phyloP scores from a whole-genome alignment of 2,888 invertebrate species.

The Odiellus spinosus region DNA sequence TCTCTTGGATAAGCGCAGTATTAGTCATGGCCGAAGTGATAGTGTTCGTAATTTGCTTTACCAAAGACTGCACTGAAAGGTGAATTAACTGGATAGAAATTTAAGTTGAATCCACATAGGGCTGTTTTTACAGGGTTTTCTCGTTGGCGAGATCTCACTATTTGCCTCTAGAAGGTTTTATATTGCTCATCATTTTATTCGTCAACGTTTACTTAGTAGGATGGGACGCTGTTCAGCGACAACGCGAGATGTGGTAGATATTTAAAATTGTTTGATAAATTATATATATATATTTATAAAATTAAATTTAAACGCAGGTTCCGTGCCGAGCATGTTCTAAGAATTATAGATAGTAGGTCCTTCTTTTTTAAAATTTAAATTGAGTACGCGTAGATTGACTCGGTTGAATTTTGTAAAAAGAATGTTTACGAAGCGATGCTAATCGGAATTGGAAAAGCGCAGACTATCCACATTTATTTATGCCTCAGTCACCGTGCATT shows the following conservation, averaged over 20 bases:
- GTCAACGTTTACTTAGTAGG: constrained; percentile 43
- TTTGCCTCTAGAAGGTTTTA: constrained; percentile 33
- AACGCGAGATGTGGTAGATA: constrained; percentile 43
- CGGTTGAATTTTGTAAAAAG: constrained; percentile 17
- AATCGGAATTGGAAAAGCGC: constrained; percentile 45
- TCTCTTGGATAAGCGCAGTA: constrained; percentile 48
- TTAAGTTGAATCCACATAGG: constrained; percentile 14
- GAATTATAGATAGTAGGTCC: constrained; percentile 32
- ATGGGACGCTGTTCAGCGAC: constrained; percentile 47
- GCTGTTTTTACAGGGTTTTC: constrained; percentile 31
- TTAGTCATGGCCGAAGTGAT: constrained; percentile 33
- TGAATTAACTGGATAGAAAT: constrained; percentile 3
- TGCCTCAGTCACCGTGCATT: constrained; percentile 83
- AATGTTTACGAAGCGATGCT: constrained; percentile 26
- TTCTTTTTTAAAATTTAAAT: constrained; percentile 1
- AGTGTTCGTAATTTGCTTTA: constrained; percentile 25
- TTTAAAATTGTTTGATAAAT: no score
- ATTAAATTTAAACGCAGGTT: no score
- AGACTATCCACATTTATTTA: constrained; percentile 72
- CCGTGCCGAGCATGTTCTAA: constrained; percentile 31
- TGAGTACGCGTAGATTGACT: background rate
- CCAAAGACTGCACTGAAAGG: constrained; percentile 1
- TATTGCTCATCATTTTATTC: constrained; percentile 38
- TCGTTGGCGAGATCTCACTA: constrained; percentile 30
- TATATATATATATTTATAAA: no score